Conservation (phyloP, 2,888 invertebrate species). For the Galerucella pusilla region DNA sequence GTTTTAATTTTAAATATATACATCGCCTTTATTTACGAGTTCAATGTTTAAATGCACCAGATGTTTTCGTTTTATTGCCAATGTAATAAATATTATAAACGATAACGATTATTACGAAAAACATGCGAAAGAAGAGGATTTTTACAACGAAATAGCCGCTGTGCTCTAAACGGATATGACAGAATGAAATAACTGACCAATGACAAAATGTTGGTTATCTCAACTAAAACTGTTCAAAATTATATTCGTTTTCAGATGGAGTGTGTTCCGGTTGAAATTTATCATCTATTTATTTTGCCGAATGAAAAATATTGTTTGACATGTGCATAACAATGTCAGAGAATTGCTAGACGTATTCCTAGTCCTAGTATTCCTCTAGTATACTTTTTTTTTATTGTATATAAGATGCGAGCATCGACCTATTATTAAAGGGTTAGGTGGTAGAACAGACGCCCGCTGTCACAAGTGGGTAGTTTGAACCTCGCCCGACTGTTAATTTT, state of each 20-base stretch:
- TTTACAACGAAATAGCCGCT: not conserved
- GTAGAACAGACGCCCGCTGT: too few species aligned
- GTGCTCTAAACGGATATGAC: not conserved
- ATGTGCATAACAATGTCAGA: too few species aligned
- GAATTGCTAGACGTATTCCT: too few species aligned
- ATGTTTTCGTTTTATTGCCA: conserved; percentile 28
- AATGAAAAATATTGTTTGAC: too few species aligned
- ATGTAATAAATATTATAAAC: conserved; percentile 22
- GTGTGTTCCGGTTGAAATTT: too few species aligned
- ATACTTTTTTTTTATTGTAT: too few species aligned
- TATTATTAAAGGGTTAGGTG: too few species aligned
- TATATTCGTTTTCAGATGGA: not conserved
- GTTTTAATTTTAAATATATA: conserved; percentile 18
- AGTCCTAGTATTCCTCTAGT: too few species aligned
- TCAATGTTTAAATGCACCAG: conserved; percentile 24
- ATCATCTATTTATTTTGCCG: too few species aligned
- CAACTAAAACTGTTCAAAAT: not conserved
- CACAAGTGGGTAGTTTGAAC: too few species aligned
- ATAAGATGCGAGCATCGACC: too few species aligned
- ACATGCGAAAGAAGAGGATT: not conserved
- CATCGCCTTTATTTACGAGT: conserved; percentile 20
- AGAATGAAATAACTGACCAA: conserved; percentile 1
- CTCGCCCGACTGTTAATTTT: too few species aligned
- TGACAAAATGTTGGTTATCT: not conserved
- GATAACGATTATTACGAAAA: conserved; percentile 10